phyloP scores from a whole-genome alignment of 2,888 invertebrate species.

The Caenorhabditis auriculariae region DNA sequence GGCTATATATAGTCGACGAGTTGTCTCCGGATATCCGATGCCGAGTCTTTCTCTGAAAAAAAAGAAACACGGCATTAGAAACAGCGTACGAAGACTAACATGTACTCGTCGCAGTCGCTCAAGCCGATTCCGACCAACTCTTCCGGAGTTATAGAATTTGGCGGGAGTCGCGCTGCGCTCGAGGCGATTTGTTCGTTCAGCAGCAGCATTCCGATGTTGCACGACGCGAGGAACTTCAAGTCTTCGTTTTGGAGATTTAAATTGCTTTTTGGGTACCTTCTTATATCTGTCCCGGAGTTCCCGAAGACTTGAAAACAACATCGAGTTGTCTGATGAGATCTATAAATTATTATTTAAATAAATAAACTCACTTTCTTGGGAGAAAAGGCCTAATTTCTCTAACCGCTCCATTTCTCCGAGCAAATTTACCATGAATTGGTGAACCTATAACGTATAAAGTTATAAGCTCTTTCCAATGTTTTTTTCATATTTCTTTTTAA shows the following conservation, averaged over 20 bases:
- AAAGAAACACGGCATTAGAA: background rate
- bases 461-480: too few species aligned
- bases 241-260: constrained; percentile 3
- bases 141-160: background rate
- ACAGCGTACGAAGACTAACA: constrained; percentile 6
- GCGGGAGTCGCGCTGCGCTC: constrained; percentile 1
- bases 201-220: constrained; percentile 18
- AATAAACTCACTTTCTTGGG: too few species aligned
- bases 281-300: too few species aligned
- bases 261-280: background rate
- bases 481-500: too few species aligned
- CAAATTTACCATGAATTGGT: too few species aligned
- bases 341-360: too few species aligned
- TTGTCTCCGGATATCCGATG: constrained; percentile 18
- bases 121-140: background rate
- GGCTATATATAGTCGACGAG: constrained; percentile 18
- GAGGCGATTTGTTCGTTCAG: constrained; percentile 17
- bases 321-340: too few species aligned
- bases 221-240: constrained; percentile 6
- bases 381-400: too few species aligned
- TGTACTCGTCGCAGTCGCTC: constrained; percentile 8
- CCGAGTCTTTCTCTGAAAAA: constrained; percentile 7
- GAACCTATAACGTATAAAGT: too few species aligned
- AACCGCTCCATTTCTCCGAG: too few species aligned
- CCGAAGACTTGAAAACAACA: too few species aligned